Evolutionary conservation across 2,888 invertebrate species (phyloP).

Genomic region (Pimpla rufipes): DNA sequence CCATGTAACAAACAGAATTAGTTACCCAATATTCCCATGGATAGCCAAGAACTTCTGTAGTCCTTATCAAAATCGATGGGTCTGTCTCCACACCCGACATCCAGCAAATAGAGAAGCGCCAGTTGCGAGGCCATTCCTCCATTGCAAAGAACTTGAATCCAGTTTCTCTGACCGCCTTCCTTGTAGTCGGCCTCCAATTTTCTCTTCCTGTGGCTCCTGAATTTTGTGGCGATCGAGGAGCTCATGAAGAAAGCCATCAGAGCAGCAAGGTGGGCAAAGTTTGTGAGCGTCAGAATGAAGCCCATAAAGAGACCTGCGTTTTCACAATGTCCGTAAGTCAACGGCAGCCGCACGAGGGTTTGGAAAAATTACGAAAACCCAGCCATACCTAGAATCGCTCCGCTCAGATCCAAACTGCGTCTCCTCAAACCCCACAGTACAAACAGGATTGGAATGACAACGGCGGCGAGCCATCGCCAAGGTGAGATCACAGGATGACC

Average conservation of each 20-base stretch:
- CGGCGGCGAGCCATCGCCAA: constrained; percentile 89
- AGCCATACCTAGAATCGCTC: constrained; percentile 88
- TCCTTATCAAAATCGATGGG: constrained; percentile 92
- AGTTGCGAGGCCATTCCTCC: constrained; percentile 94
- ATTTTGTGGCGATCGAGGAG: constrained; percentile 93
- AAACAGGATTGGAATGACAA: constrained; percentile 89
- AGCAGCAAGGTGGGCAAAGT: constrained; percentile 91
- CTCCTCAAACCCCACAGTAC: constrained; percentile 89
- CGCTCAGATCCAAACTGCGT: constrained; percentile 90
- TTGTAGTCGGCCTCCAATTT: constrained; percentile 92
- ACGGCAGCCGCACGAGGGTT: not conserved
- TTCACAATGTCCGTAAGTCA: not conserved
- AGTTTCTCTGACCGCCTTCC: constrained; percentile 95
- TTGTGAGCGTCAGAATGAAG: constrained; percentile 92
- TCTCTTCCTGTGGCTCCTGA: constrained; percentile 88
- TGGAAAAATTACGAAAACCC: not conserved
- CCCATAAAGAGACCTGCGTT: constrained; percentile 89
- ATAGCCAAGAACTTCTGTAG: constrained; percentile 94
- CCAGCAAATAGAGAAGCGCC: constrained; percentile 91
- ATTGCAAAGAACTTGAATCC: constrained; percentile 96
- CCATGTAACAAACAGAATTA: constrained; percentile 13
- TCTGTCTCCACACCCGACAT: constrained; percentile 92
- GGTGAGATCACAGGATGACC: constrained; percentile 88
- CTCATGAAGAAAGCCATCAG: constrained; percentile 92
- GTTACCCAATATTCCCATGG: constrained; percentile 91